Conservation (phyloP, 2,888 invertebrate genomes). For the Herminia tarsipennalis region DNA sequence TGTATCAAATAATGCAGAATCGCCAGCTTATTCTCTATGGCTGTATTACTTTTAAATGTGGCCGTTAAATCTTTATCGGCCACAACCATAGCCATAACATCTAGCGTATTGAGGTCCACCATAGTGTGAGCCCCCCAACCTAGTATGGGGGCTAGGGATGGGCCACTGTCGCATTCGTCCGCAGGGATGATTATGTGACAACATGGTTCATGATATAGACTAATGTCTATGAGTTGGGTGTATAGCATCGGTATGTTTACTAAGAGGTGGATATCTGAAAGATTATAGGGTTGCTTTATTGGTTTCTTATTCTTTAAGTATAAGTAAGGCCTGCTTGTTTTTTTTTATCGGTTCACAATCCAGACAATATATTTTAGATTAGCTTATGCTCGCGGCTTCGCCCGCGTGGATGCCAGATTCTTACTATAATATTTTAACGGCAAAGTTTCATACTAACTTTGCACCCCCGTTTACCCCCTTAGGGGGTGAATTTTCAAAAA, state of each 20-base stretch:
- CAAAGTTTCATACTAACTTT: too few relatives aligned
- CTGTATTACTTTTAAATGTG: slow-evolving; percentile 88
- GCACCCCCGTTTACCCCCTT: too few relatives aligned
- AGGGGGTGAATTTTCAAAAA: too few relatives aligned
- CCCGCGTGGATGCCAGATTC: too few relatives aligned
- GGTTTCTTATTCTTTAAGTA: too few relatives aligned
- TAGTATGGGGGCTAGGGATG: slow-evolving; percentile 88
- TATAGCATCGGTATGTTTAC: slow-evolving; percentile 94
- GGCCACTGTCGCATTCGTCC: slow-evolving; percentile 82
- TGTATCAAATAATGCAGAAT: slow-evolving; percentile 93
- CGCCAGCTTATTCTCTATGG: slow-evolving; percentile 90
- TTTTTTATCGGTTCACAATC: neutral
- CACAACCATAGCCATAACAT: slow-evolving; percentile 88
- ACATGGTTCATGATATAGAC: slow-evolving; percentile 93
- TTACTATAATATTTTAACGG: too few relatives aligned
- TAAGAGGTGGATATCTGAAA: slow-evolving; percentile 90
- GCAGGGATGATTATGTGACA: slow-evolving; percentile 91
- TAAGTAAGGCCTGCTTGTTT: too few relatives aligned
- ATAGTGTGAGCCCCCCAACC: slow-evolving; percentile 83
- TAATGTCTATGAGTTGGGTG: slow-evolving; percentile 94
- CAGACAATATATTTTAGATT: too few relatives aligned
- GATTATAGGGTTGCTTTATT: too few relatives aligned
- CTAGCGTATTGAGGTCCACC: slow-evolving; percentile 89
- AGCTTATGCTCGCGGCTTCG: too few relatives aligned
- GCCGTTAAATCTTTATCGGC: slow-evolving; percentile 88